Conservation (phyloP, 2,113 vertebrate genomes). For the Paralichthys olivaceus region DNA sequence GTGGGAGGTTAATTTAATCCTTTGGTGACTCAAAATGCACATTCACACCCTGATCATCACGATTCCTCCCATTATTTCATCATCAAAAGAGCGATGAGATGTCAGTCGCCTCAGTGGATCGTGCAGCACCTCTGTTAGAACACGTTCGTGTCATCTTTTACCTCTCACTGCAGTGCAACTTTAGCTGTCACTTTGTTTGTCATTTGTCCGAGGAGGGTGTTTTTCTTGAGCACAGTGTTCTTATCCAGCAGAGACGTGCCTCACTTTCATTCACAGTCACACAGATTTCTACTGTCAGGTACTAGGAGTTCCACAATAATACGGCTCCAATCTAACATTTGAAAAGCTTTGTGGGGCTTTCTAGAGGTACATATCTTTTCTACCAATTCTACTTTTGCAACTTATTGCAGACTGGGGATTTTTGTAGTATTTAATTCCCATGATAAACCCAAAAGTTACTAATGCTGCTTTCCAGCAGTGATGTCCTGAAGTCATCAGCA, state of each 20-base stretch:
- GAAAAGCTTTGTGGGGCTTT: background rate
- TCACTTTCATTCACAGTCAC: slow-evolving; percentile 35
- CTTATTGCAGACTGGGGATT: background rate
- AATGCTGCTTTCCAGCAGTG: too few relatives aligned
- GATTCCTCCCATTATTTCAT: background rate
- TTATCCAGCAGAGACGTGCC: slow-evolving; percentile 28
- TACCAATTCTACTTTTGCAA: background rate
- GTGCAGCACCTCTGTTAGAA: background rate
- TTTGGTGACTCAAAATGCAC: background rate
- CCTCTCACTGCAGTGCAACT: background rate
- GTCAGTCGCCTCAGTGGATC: background rate
- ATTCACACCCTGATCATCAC: background rate
- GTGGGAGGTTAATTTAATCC: too few relatives aligned
- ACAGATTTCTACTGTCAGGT: slow-evolving; percentile 1
- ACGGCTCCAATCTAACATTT: background rate
- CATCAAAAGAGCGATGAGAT: background rate
- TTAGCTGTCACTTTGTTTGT: background rate
- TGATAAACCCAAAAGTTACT: background rate
- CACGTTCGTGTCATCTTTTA: background rate
- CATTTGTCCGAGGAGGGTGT: slow-evolving; percentile 4
- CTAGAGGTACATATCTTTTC: too few relatives aligned
- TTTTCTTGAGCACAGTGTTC: slow-evolving; percentile 26
- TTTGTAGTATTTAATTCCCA: background rate
- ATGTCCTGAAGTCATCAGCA: too few relatives aligned
- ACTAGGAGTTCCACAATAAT: background rate